These are phyloP conservation scores for Cyprinodon variegatus DNA, from an alignment of 2,113 vertebrate genomes.

Conservation along the genomic window DNA sequence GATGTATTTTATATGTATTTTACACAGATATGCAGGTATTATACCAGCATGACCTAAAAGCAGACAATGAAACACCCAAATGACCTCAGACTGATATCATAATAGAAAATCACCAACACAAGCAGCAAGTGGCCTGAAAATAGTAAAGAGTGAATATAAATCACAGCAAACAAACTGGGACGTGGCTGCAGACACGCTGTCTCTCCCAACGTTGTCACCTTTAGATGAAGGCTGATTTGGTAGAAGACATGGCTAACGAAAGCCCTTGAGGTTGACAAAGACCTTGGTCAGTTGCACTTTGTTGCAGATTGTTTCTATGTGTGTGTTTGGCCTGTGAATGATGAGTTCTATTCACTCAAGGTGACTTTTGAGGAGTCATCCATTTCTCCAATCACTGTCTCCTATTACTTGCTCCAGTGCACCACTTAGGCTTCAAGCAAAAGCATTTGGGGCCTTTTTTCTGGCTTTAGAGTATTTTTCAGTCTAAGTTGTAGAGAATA, in stretches of 20 bases:
- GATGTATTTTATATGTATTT: too few relatives aligned
- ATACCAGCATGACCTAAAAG: too few relatives aligned
- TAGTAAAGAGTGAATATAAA: not conserved
- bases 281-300: slow-evolving; percentile 46
- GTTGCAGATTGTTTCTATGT: slow-evolving; percentile 21
- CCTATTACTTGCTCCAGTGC: slow-evolving; percentile 65
- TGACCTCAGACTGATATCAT: too few relatives aligned
- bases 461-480: slow-evolving; percentile 36
- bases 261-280: slow-evolving; percentile 49
- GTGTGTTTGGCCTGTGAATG: slow-evolving; percentile 50
- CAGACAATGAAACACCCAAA: too few relatives aligned
- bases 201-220: slow-evolving; percentile 15
- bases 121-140: not conserved
- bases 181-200: not conserved
- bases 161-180: not conserved
- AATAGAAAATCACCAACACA: too few relatives aligned
- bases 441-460: slow-evolving; percentile 51
- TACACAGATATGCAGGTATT: too few relatives aligned
- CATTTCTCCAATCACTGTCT: slow-evolving; percentile 67
- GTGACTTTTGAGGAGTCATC: slow-evolving; percentile 67
- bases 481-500: slow-evolving; percentile 25
- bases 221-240: slow-evolving; percentile 23
- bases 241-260: slow-evolving; percentile 11
- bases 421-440: slow-evolving; percentile 60
- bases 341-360: slow-evolving; percentile 66